Percentiles rank a stretch among this genome's conserved stretches.
phyloP scores from a whole-genome alignment of 1,140 invertebrate species.

The Euglossa dilemma region DNA sequence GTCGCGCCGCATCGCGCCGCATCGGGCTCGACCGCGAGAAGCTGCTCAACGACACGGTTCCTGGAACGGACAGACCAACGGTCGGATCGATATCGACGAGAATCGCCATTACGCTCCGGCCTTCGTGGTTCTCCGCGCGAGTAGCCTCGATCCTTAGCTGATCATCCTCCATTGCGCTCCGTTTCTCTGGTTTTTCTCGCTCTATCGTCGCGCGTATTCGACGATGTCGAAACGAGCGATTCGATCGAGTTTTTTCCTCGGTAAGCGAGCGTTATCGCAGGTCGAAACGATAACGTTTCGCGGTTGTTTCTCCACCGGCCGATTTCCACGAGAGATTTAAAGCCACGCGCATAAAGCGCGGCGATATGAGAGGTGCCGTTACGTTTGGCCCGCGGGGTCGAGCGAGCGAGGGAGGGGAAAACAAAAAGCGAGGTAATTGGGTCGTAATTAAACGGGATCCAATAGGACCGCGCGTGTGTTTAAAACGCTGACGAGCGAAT shows the following conservation, averaged over 20 bases:
- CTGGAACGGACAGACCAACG: slow-evolving; percentile 1
- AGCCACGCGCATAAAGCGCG: background rate
- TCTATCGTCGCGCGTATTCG: too few species aligned
- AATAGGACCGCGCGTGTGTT: background rate
- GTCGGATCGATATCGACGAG: slow-evolving; percentile 57
- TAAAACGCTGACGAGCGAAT: slow-evolving; percentile 13
- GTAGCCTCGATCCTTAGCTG: slow-evolving; percentile 3
- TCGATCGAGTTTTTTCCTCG: background rate
- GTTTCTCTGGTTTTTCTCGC: too few species aligned
- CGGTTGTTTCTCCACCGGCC: background rate
- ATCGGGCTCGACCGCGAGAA: background rate
- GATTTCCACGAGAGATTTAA: background rate
- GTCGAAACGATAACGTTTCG: slow-evolving; percentile 41
- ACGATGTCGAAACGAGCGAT: background rate
- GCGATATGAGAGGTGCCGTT: background rate
- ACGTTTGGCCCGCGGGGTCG: background rate
- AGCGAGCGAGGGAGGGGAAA: background rate
- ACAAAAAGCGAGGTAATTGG: background rate
- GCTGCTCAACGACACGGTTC: slow-evolving; percentile 22
- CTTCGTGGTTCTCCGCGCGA: background rate
- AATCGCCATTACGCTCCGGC: slow-evolving; percentile 54
- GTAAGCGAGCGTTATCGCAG: slow-evolving; percentile 48
- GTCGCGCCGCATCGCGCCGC: background rate
- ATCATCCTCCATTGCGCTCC: too few species aligned
- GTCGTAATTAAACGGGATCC: slow-evolving; percentile 24